Conservation (phyloP, 2,888 invertebrate species). For the Conomelus anceps region DNA sequence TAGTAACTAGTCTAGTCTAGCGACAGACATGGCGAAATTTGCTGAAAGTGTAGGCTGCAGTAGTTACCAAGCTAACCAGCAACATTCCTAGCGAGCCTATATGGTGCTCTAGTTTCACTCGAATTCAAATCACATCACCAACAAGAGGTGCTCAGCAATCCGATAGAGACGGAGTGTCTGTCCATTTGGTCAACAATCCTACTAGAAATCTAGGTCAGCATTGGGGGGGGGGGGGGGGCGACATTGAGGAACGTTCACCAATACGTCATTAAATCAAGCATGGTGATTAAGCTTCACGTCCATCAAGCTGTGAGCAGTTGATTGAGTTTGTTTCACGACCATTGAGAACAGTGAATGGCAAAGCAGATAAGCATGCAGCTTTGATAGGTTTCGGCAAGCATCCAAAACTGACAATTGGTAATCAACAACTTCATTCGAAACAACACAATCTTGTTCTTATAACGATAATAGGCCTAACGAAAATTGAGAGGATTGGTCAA, state of each 20-base stretch:
- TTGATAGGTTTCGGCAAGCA: neutral
- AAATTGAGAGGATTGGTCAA: too few relatives aligned
- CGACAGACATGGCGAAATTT: too few relatives aligned
- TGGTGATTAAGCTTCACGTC: neutral
- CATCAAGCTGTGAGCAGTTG: too few relatives aligned
- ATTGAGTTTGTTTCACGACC: too few relatives aligned
- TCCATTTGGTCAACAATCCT: neutral
- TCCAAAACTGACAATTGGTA: neutral
- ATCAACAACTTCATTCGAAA: neutral
- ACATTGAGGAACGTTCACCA: too few relatives aligned
- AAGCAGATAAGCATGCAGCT: neutral
- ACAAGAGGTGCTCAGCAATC: neutral
- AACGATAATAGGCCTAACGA: too few relatives aligned
- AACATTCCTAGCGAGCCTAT: too few relatives aligned
- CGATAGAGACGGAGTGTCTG: neutral
- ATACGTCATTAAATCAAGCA: neutral
- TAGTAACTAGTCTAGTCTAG: too few relatives aligned
- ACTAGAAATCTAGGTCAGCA: neutral
- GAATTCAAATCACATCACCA: neutral
- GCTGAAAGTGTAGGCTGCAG: too few relatives aligned
- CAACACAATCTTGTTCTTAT: neutral
- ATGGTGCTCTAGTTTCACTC: neutral
- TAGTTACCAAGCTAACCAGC: too few relatives aligned
- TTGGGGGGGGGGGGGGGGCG: too few relatives aligned
- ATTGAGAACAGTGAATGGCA: too few relatives aligned